Base-by-base conservation (phyloP, 2,113 vertebrate species). In the Camelus dromedarius region DNA sequence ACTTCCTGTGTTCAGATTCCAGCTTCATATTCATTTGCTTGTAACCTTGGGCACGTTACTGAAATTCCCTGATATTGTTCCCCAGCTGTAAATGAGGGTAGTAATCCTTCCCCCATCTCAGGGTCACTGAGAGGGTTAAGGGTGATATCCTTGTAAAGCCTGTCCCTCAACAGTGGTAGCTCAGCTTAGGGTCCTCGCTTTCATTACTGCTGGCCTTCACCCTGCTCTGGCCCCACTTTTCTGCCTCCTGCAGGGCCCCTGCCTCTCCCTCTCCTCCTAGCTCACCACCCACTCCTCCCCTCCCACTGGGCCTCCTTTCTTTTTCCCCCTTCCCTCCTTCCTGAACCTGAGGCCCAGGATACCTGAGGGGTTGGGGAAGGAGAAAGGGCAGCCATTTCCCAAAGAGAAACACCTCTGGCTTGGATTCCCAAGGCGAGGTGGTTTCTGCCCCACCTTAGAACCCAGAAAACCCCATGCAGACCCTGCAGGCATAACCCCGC, bases 391-490 rank as follows among this genome's bases (percentile, higher is more conserved):
- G 20, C 62, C 83, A 35, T 35, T 42, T 64, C 38, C 50, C 42
- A 73, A 69, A 81, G 20, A 46, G 18, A 70, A 76, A 73, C 1
- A 16, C 64, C n/a, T 82, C 64, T 30, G 32, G 16, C 32, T 70
- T 20, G 24, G 46, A 32, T n/a, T 54, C 60, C 30, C 12, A 1
- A 1, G 1, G 5, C 30, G 6, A 22, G 1, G 28, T 50, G 11
- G 10, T 46, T 88, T 48, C 54, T 64, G 54, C 72, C 26, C 64
- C 50, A 62, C 54, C 89, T 2, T 69, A 66, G 48, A 84, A 69
- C 28, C 69, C 42, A 69, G 76, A 3, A 26, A 24, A 35, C 24
- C 22, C 38, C 1, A 0, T 0, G 12, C 42, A n/a, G n/a, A 56
- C 3, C 30, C 73, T 16, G 70, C 20, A 28, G 52, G 20, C 28